Conservation (phyloP, 1,140 invertebrate genomes). For the Drosophila sproati region DNA sequence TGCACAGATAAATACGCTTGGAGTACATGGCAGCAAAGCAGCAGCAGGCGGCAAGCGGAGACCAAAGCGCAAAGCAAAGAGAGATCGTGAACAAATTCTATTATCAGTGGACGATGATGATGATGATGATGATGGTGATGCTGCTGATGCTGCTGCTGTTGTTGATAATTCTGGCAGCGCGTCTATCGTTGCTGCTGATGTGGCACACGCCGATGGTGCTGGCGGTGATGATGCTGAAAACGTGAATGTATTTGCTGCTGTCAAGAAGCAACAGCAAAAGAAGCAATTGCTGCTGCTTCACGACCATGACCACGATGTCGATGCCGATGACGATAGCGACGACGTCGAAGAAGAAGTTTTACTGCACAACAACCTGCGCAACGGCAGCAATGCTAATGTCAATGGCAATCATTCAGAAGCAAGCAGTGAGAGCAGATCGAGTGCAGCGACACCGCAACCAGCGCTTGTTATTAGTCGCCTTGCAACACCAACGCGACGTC, state of each 20-base stretch:
- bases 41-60: slow-evolving; percentile 45
- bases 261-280: slow-evolving; percentile 44
- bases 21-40: slow-evolving; percentile 48
- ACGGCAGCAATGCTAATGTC: slow-evolving; percentile 43
- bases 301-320: slow-evolving; percentile 40
- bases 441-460: slow-evolving; percentile 42
- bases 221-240: slow-evolving; percentile 43
- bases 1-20: slow-evolving; percentile 75
- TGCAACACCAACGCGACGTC: slow-evolving; percentile 44
- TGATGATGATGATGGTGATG: slow-evolving; percentile 37
- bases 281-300: slow-evolving; percentile 49
- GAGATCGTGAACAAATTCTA: slow-evolving; percentile 63
- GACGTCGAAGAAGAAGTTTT: slow-evolving; percentile 66
- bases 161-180: slow-evolving; percentile 18
- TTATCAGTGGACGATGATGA: slow-evolving; percentile 76
- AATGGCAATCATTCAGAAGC: slow-evolving; percentile 41
- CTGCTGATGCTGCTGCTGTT: slow-evolving; percentile 17
- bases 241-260: slow-evolving; percentile 13
- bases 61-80: slow-evolving; percentile 55
- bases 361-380: slow-evolving; percentile 50
- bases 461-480: slow-evolving; percentile 58
- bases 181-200: slow-evolving; percentile 14
- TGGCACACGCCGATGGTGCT: slow-evolving; percentile 36
- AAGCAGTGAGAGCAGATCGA: slow-evolving; percentile 54
- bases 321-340: slow-evolving; percentile 44